Evolutionary conservation across 2,113 vertebrate species (phyloP).

Genomic region (Carassius auratus): DNA sequence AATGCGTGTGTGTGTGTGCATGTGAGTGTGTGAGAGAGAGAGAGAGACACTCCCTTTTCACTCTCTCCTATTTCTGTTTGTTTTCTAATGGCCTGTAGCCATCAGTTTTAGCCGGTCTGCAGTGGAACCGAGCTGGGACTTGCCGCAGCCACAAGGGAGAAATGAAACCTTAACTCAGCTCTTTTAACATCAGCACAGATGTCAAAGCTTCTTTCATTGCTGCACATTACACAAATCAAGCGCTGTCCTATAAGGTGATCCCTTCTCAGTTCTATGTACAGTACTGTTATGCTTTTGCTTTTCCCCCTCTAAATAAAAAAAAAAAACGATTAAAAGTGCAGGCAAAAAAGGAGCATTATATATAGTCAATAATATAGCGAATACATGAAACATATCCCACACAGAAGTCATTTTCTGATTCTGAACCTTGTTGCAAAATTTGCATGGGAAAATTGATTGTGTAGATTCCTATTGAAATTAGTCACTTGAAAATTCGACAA

Average conservation of each 20-base stretch:
- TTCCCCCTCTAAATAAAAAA: neutral
- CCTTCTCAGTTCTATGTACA: neutral
- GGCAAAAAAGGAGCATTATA: neutral
- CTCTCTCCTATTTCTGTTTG: slow-evolving; percentile 41
- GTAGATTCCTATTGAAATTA: too few species aligned
- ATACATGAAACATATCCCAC: neutral
- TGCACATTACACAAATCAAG: neutral
- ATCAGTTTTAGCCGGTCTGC: slow-evolving; percentile 29
- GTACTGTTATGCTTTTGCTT: neutral
- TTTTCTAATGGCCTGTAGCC: slow-evolving; percentile 41
- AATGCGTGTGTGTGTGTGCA: neutral
- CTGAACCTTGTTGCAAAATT: neutral
- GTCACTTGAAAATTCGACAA: neutral
- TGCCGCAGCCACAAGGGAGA: slow-evolving; percentile 24
- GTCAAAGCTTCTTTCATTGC: slow-evolving; percentile 13
- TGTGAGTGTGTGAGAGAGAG: neutral
- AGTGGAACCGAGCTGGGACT: slow-evolving; percentile 39
- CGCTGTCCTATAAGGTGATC: neutral
- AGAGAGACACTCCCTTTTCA: neutral
- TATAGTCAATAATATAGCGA: neutral
- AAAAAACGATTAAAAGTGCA: neutral
- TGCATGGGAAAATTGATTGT: neutral
- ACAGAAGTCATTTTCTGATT: neutral
- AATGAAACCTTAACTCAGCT: slow-evolving; percentile 45
- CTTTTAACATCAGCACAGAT: slow-evolving; percentile 41